Percentiles rank a stretch among this genome's conserved stretches.
Conservation (phyloP, 2,888 invertebrate species). For the Philaethria dido region DNA sequence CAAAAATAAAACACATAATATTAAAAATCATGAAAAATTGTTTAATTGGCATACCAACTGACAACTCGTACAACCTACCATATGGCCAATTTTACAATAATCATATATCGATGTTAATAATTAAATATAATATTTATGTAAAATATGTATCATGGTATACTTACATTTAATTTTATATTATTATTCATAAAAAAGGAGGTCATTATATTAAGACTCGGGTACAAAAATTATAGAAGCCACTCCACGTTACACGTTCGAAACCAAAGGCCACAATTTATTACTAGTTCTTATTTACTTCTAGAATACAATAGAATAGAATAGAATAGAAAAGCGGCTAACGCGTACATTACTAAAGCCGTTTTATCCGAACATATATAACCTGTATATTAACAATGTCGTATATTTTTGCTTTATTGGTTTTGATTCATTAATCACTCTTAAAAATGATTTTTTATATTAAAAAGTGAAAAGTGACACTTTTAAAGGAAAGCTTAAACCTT, state of each 20-base stretch:
- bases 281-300: conserved; percentile 67
- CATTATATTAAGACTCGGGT: conserved; percentile 70
- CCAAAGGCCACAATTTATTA: conserved; percentile 80
- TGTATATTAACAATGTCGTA: too few species aligned
- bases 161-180: conserved; percentile 83
- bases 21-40: conserved; percentile 84
- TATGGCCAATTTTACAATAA: conserved; percentile 83
- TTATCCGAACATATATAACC: not conserved
- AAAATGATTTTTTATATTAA: too few species aligned
- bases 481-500: too few species aligned
- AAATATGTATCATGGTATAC: conserved; percentile 83
- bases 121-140: conserved; percentile 84
- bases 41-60: conserved; percentile 83
- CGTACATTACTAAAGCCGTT: conserved; percentile 23
- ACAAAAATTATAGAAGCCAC: conserved; percentile 69
- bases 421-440: too few species aligned
- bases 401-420: too few species aligned
- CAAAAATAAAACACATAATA: conserved; percentile 67
- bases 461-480: too few species aligned
- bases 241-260: conserved; percentile 59
- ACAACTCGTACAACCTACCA: conserved; percentile 83
- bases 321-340: conserved; percentile 51
- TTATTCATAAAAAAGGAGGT: conserved; percentile 76
- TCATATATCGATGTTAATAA: conserved; percentile 80
- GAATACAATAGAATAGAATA: conserved; percentile 50